phyloP scores from a whole-genome alignment of 2,113 vertebrate species.

The Aspidoscelis tigris region DNA sequence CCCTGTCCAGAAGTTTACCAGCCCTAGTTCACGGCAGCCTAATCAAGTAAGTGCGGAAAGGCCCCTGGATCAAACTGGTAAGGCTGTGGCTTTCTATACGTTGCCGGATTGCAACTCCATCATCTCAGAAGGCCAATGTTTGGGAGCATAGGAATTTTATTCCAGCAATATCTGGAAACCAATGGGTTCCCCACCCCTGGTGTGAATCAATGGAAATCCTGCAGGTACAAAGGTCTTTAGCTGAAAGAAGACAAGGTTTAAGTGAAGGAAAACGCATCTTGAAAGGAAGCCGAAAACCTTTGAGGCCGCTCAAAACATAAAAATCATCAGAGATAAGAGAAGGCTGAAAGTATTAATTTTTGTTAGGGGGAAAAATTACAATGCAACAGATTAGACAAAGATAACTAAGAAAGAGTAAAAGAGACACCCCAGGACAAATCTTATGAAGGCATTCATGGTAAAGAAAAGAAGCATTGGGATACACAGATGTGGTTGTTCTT shows the following conservation, averaged over 20 bases:
- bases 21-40: too few relatives aligned
- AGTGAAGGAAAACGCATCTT: not conserved
- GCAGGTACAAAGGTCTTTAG: not conserved
- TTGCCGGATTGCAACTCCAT: too few relatives aligned
- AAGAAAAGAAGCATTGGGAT: conserved; percentile 62
- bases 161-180: too few relatives aligned
- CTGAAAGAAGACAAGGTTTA: not conserved
- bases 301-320: conserved; percentile 71
- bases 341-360: conserved; percentile 67
- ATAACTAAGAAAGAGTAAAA: conserved; percentile 70
- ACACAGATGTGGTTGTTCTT: conserved; percentile 68
- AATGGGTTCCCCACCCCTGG: not conserved
- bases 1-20: too few relatives aligned
- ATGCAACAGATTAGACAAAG: conserved; percentile 73
- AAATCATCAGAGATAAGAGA: conserved; percentile 75
- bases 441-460: conserved; percentile 70
- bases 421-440: conserved; percentile 74
- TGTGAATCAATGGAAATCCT: not conserved
- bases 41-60: too few relatives aligned
- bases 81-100: too few relatives aligned
- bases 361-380: conserved; percentile 51
- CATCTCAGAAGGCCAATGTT: too few relatives aligned
- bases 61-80: too few relatives aligned
- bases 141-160: too few relatives aligned
- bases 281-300: conserved; percentile 47